phyloP scores from a whole-genome alignment of 2,113 vertebrate species.

The Datnioides undecimradiatus region DNA sequence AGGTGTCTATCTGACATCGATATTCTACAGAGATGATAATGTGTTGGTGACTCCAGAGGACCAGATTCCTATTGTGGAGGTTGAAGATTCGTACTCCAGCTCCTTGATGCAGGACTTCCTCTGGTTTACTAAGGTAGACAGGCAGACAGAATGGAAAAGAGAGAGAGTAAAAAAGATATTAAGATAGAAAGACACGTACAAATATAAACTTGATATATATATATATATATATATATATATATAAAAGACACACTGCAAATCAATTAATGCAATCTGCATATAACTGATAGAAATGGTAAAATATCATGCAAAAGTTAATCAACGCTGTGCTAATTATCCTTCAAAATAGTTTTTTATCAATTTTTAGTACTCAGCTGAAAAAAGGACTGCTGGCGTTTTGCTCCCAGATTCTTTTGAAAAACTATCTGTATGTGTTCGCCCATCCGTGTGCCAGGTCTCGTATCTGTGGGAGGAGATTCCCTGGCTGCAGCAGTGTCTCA shows the following conservation, averaged over 20 bases:
- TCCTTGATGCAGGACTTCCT: conserved; percentile 93
- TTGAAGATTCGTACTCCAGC: conserved; percentile 92
- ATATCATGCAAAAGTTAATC: no score
- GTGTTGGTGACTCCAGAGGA: conserved; percentile 92
- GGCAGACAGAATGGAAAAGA: neutral
- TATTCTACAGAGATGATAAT: conserved; percentile 91
- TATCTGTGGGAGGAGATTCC: conserved; percentile 92
- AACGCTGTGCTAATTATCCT: no score
- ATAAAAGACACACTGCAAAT: no score
- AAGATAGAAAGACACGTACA: neutral
- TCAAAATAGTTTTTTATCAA: no score
- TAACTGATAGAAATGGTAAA: no score
- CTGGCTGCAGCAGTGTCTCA: conserved; percentile 91
- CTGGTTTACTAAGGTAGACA: conserved; percentile 92
- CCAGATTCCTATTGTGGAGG: conserved; percentile 92
- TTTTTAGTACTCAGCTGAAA: no score
- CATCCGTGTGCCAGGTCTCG: conserved; percentile 83
- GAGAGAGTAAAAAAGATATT: neutral
- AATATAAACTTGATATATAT: no score
- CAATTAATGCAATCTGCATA: neutral
- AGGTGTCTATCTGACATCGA: conserved; percentile 89
- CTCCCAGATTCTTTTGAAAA: neutral
- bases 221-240: no score
- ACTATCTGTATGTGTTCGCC: neutral
- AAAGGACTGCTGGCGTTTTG: neutral